These are phyloP conservation scores for Anisognathus igniventris DNA, from an alignment of 2,797 vertebrate species.

Conservation along the genomic window DNA sequence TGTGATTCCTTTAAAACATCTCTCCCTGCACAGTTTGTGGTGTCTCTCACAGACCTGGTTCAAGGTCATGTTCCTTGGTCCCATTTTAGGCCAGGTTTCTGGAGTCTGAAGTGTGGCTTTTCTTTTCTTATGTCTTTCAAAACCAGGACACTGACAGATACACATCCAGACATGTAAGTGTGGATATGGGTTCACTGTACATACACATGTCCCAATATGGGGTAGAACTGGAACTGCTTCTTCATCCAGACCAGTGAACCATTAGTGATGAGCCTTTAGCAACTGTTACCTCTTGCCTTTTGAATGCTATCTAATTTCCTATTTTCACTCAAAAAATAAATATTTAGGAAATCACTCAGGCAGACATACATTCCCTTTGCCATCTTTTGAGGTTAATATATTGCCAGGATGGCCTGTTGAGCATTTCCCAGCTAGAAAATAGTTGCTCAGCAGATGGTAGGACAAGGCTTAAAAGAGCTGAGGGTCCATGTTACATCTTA, in stretches of 20 bases:
- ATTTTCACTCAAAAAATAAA: neutral
- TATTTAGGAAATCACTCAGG: neutral
- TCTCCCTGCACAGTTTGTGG: neutral
- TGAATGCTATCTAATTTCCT: neutral
- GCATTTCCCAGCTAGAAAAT: neutral
- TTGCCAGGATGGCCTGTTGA: neutral
- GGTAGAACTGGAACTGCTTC: neutral
- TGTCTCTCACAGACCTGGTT: neutral
- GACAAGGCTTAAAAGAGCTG: neutral
- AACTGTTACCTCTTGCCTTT: neutral
- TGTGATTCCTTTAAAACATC: neutral
- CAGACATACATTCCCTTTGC: neutral
- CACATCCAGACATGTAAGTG: fast-evolving
- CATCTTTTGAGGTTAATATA: neutral
- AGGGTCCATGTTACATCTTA: fast-evolving
- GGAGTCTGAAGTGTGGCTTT: neutral
- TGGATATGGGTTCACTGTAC: neutral
- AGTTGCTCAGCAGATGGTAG: neutral
- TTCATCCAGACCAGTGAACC: neutral
- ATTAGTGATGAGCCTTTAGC: neutral
- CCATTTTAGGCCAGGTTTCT: neutral
- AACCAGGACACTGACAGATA: neutral
- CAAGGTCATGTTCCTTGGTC: neutral
- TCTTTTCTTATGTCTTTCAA: neutral
- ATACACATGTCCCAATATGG: fast-evolving